These are phyloP conservation scores for Lottia scabra DNA, from an alignment of 2,888 invertebrate species.

Conservation along the genomic window DNA sequence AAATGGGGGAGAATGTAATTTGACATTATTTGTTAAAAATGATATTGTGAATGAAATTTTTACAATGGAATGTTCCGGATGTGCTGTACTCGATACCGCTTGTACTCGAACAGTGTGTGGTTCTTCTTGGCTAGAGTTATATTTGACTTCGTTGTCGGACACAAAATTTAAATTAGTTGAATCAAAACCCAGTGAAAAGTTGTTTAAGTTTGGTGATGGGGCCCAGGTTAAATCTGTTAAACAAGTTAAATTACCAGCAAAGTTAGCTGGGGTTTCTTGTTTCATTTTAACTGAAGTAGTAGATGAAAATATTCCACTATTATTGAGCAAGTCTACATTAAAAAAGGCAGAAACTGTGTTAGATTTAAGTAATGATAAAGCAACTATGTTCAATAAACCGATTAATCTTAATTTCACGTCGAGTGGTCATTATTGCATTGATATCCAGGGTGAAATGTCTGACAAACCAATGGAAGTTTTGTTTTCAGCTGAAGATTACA, in stretches of 20 bases:
- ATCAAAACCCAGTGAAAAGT: neutral
- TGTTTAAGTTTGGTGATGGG: slow-evolving; percentile 26
- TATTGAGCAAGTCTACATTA: slow-evolving; percentile 22
- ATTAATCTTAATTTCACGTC: slow-evolving; percentile 22
- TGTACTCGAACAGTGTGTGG: neutral
- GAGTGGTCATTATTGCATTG: slow-evolving; percentile 26
- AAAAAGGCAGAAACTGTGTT: slow-evolving; percentile 20
- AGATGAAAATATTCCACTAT: slow-evolving; percentile 16
- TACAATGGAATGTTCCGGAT: neutral
- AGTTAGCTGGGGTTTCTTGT: too few species aligned
- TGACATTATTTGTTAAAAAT: neutral
- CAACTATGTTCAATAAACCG: slow-evolving; percentile 14
- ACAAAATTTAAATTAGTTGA: slow-evolving; percentile 10
- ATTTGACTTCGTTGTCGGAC: neutral
- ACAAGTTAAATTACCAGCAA: slow-evolving; percentile 16
- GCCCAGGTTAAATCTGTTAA: slow-evolving; percentile 2
- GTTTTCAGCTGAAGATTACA: neutral
- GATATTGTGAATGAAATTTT: neutral
- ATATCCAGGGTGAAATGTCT: neutral
- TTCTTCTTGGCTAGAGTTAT: neutral
- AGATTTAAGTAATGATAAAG: slow-evolving; percentile 21
- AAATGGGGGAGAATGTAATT: neutral
- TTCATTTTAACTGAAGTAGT: slow-evolving; percentile 19
- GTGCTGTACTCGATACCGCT: neutral
- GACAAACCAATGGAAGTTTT: neutral